Evolutionary conservation across 2,797 vertebrate genomes (phyloP).

Genomic region (Hephaestus fuliginosus): DNA sequence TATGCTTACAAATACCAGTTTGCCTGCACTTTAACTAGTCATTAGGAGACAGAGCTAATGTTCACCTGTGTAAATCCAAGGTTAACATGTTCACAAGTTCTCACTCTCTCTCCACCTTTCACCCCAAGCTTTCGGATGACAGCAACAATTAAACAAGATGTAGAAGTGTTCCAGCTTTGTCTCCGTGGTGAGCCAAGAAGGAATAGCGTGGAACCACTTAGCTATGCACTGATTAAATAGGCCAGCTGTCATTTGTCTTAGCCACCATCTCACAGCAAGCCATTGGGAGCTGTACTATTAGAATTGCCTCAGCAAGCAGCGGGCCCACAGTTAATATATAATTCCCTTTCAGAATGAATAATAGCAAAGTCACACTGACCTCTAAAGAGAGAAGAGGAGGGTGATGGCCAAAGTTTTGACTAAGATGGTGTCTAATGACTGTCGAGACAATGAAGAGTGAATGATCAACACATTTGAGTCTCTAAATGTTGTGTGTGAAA

Average conservation of each 20-base stretch:
- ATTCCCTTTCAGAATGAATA: slow-evolving; percentile 71
- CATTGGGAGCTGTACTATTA: slow-evolving; percentile 68
- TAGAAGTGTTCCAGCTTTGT: slow-evolving; percentile 44
- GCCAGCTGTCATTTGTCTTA: slow-evolving; percentile 77
- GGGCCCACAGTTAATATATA: slow-evolving; percentile 49
- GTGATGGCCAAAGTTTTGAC: slow-evolving; percentile 52
- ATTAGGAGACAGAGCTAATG: not conserved
- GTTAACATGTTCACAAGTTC: slow-evolving; percentile 21
- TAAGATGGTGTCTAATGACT: slow-evolving; percentile 20
- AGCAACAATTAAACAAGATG: slow-evolving; percentile 52
- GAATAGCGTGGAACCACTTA: slow-evolving; percentile 68
- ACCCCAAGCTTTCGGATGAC: slow-evolving; percentile 23
- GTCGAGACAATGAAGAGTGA: not conserved
- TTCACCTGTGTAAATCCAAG: slow-evolving; percentile 11
- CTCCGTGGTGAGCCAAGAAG: slow-evolving; percentile 47
- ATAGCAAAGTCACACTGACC: slow-evolving; percentile 66
- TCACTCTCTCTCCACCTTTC: not conserved
- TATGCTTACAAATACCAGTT: not conserved
- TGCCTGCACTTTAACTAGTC: not conserved
- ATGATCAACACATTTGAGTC: not conserved
- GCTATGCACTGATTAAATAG: slow-evolving; percentile 76
- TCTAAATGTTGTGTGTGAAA: not conserved
- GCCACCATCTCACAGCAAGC: slow-evolving; percentile 65
- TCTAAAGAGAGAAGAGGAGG: slow-evolving; percentile 39
- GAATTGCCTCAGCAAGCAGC: slow-evolving; percentile 65